Conservation (phyloP, 2,797 vertebrate genomes). For the Rachycentron canadum region DNA sequence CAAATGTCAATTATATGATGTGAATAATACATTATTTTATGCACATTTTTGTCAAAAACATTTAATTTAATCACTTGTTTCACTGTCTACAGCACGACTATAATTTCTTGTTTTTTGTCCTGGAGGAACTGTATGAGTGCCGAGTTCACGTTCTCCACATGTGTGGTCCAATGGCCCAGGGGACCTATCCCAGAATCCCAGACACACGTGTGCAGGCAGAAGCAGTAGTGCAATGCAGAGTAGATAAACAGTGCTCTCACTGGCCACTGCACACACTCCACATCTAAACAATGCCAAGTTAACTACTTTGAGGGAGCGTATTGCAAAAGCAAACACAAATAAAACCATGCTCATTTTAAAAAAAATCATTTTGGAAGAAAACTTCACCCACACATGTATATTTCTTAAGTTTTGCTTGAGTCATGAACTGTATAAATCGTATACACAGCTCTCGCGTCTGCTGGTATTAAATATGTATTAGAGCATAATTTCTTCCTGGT, state of each 20-base stretch:
- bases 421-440: conserved; percentile 16
- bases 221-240: conserved; percentile 82
- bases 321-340: conserved; percentile 38
- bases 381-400: neutral
- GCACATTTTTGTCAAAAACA: conserved; percentile 12
- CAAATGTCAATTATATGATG: conserved; percentile 24
- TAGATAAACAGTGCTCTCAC: conserved; percentile 84
- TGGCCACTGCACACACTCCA: conserved; percentile 79
- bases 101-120: conserved; percentile 45
- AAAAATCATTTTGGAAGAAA: conserved; percentile 8
- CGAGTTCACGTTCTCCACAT: conserved; percentile 85
- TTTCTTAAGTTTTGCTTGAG: conserved; percentile 16
- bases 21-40: neutral
- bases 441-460: conserved; percentile 16
- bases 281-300: conserved; percentile 70
- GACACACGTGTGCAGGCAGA: conserved; percentile 86
- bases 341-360: conserved; percentile 1
- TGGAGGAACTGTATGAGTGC: conserved; percentile 55
- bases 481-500: conserved; percentile 16
- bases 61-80: conserved; percentile 16
- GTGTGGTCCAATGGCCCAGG: conserved; percentile 86
- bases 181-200: conserved; percentile 86
- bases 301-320: conserved; percentile 54
- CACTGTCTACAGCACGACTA: conserved; percentile 7
- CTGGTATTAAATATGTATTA: conserved; percentile 27